phyloP scores from a whole-genome alignment of 2,888 invertebrate genomes.

The Invenusta paracnida region DNA sequence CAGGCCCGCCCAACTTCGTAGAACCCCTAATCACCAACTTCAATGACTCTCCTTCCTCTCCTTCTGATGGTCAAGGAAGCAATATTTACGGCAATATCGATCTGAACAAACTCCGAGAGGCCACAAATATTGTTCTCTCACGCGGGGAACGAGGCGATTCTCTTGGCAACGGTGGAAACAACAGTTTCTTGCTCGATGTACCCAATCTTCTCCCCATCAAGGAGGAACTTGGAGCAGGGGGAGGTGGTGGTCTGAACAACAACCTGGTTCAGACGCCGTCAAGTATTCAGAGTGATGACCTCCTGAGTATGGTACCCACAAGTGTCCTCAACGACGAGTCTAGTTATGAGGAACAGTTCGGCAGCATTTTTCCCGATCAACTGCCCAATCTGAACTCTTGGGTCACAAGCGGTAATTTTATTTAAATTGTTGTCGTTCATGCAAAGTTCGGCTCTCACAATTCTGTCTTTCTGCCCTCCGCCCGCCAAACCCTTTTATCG shows the following conservation, averaged over 20 bases:
- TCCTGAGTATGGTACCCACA: background rate
- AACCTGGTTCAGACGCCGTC: background rate
- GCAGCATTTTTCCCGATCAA: constrained; percentile 12
- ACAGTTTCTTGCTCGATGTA: background rate
- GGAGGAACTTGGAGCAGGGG: background rate
- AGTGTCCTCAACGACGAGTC: background rate
- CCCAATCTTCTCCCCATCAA: background rate
- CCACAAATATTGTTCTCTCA: background rate
- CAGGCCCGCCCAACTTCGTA: background rate
- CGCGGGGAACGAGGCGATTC: background rate
- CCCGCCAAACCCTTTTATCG: too few species aligned
- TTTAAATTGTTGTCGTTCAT: background rate
- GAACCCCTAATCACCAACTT: background rate
- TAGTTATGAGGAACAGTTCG: background rate
- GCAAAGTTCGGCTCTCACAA: background rate
- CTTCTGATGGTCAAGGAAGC: background rate
- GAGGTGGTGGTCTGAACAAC: background rate
- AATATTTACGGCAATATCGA: background rate
- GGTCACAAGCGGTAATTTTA: background rate
- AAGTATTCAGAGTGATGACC: background rate
- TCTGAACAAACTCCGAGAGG: background rate
- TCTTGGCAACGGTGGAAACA: background rate
- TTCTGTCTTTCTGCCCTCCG: background rate
- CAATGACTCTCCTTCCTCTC: background rate
- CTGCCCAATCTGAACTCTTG: constrained; percentile 10